Evolutionary conservation across 1,140 invertebrate genomes (phyloP), one percentile per base, ranked within the genome.

Genomic region (Drosophila nasuta): DNA sequence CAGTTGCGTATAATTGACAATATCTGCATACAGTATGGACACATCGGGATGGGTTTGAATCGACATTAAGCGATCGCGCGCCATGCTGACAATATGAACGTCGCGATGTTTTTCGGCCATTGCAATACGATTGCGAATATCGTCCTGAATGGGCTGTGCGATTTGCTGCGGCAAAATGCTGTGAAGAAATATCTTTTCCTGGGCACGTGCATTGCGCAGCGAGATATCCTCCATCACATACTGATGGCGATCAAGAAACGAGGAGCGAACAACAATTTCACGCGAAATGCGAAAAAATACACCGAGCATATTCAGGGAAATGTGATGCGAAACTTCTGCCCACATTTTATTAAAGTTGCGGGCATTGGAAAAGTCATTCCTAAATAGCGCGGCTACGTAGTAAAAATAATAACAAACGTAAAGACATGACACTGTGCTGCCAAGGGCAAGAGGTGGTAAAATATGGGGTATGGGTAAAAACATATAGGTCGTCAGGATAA

Each of bases 11-110:
- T 98, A 99, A 91, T 99, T 98, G 1, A 99, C 98, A 45, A 99
- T 97, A 92, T 99, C 98, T 0, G 98, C 98, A 93, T 98, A 99
- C 1, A 99, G 93, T 77, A 99, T 98, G 66, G 96, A 97, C 6
- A 99, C 97, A 92, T 98, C 96, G 3, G 96, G 94, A 93, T 98
- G 97, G 35, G 95, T 95, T 92, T 97, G 96, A 6, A 98, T 95
- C 86, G 97, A 97, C 2, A 98, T 93, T 87, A 98, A 95, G 68
- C 97, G 97, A 91, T 78, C 70, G 5, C 2, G 20, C 20, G 13
- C 51, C 94, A 17, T 45, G 4, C 1, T 10, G 7, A 25, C 5
- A 38, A 46, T 1, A 1, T 13, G 4, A 0, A 41, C 7, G 0
- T 3, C 1, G 0, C n/a, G n/a, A 5, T 38, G 25, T 3, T 38